Evolutionary conservation across 2,113 vertebrate genomes (phyloP).

Genomic region (Ophthalmolycus amberensis): DNA sequence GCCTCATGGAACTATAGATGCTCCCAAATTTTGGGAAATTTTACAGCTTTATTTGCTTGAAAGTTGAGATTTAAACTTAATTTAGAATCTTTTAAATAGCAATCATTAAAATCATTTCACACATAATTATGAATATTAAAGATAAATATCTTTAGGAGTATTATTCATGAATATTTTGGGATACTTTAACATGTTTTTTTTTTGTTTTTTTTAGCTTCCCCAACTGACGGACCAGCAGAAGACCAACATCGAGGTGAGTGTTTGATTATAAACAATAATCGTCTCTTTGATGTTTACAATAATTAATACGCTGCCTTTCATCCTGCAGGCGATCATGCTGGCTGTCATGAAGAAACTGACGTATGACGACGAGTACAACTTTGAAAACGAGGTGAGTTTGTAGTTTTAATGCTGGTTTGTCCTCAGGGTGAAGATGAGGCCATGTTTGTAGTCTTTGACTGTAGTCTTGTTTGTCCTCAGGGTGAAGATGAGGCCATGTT

Average conservation of each 20-base stretch:
- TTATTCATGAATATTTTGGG: neutral
- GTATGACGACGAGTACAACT: constrained; percentile 99
- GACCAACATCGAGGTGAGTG: constrained; percentile 91
- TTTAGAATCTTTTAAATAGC: too few relatives aligned
- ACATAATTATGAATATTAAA: too few relatives aligned
- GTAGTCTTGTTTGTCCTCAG: too few relatives aligned
- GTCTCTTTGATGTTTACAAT: fast-evolving
- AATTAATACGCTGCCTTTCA: neutral
- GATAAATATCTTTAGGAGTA: neutral
- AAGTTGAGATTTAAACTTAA: too few relatives aligned
- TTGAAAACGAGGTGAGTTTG: constrained; percentile 94
- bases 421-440: too few relatives aligned
- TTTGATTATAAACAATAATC: fast-evolving
- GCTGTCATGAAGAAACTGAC: constrained; percentile 98
- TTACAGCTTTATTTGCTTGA: too few relatives aligned
- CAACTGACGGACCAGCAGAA: constrained; percentile 94
- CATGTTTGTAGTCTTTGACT: too few relatives aligned
- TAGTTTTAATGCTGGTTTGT: neutral
- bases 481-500: too few relatives aligned
- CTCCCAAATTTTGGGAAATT: too few relatives aligned
- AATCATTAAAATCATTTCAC: too few relatives aligned
- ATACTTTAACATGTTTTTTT: neutral
- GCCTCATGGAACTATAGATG: too few relatives aligned
- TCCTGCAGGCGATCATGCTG: constrained; percentile 92
- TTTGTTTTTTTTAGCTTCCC: constrained; percentile 84